Evolutionary conservation across 2,888 invertebrate genomes (phyloP).

Genomic region (Aquatica leii): DNA sequence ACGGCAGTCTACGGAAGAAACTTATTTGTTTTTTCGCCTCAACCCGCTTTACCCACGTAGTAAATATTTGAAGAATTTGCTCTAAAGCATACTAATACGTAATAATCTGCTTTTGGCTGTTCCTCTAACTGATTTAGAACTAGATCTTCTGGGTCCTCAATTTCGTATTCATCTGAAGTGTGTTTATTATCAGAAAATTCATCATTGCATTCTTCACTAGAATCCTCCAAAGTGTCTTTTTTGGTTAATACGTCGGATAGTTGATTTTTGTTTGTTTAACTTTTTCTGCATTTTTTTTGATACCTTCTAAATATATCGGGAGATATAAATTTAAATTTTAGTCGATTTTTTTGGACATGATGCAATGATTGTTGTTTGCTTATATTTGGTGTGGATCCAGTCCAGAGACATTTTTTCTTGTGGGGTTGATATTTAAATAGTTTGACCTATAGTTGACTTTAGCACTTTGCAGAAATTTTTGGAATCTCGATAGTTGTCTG

Average conservation of each 20-base stretch:
- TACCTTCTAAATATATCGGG: constrained; percentile 1
- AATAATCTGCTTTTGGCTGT: not conserved
- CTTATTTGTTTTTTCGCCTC: not conserved
- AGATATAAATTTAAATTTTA: not conserved
- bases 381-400: not conserved
- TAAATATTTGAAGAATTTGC: not conserved
- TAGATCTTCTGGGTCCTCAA: not conserved
- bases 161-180: not conserved
- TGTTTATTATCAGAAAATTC: too few relatives aligned
- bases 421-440: not conserved
- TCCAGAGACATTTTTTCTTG: not conserved
- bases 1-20: not conserved
- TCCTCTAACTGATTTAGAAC: not conserved
- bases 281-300: not conserved
- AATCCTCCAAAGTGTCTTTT: too few relatives aligned
- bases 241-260: too few relatives aligned
- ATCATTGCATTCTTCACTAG: too few relatives aligned
- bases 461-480: not conserved
- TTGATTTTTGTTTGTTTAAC: too few relatives aligned
- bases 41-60: not conserved
- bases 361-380: not conserved
- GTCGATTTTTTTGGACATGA: not conserved
- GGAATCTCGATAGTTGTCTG: not conserved
- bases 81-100: not conserved
- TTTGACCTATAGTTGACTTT: not conserved